Percentiles rank a stretch among this genome's conserved stretches.
Conservation (phyloP, 2,797 vertebrate species). For the Bovichtus variegatus region DNA sequence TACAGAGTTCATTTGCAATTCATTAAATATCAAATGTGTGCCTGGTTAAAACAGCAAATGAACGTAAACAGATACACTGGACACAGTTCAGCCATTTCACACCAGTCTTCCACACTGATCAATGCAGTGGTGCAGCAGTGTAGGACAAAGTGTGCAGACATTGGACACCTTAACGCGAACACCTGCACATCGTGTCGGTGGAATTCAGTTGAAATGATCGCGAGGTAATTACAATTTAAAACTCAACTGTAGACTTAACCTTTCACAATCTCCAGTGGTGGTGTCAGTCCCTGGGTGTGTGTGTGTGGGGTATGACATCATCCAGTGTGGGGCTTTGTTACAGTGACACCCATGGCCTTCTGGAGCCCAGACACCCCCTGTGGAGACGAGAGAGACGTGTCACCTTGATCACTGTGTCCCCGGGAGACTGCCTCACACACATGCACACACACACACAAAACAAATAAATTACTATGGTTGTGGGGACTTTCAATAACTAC, state of each 20-base stretch:
- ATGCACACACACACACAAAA: conserved; percentile 17
- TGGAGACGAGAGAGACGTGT: conserved; percentile 72
- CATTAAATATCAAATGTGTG: background rate
- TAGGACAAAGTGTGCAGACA: background rate
- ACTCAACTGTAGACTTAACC: conserved; percentile 15
- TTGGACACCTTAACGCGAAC: background rate
- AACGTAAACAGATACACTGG: background rate
- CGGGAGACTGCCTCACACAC: conserved; percentile 36
- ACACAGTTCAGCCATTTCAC: background rate
- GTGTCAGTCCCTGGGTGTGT: background rate
- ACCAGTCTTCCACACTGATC: background rate
- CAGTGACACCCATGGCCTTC: conserved; percentile 77
- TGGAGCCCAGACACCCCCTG: conserved; percentile 72
- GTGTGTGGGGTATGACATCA: conserved; percentile 54
- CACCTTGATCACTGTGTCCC: conserved; percentile 72
- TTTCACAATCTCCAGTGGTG: conserved; percentile 31
- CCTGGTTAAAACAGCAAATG: background rate
- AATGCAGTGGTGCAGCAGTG: too few relatives aligned
- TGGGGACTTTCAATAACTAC: background rate
- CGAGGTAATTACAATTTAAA: background rate
- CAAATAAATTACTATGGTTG: background rate
- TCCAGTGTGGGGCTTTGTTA: conserved; percentile 45
- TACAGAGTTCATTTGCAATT: background rate
- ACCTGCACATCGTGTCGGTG: background rate
- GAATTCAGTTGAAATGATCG: background rate